Conservation (phyloP, 2,888 invertebrate species). For the Trissoscelio sp. region DNA sequence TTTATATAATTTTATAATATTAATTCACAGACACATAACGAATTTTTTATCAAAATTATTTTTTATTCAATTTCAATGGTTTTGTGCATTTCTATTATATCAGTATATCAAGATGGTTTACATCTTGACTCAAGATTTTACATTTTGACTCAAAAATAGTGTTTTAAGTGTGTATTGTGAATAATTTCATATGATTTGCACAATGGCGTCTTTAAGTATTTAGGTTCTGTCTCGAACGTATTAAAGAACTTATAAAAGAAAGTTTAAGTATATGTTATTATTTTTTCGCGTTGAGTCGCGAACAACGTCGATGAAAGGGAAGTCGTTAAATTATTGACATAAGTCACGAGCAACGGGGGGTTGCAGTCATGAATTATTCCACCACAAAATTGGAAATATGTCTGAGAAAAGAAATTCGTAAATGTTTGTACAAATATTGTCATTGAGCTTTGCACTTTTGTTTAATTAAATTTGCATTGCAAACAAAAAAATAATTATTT, state of each 20-base stretch:
- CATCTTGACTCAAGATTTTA: too few species aligned
- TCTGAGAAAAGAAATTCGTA: conserved; percentile 32
- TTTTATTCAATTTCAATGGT: too few species aligned
- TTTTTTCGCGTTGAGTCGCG: conserved; percentile 46
- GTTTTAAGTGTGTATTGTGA: too few species aligned
- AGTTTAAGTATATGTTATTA: conserved; percentile 43
- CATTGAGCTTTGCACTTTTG: conserved; percentile 8
- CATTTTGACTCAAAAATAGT: too few species aligned
- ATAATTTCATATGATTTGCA: conserved; percentile 31
- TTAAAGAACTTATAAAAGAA: conserved; percentile 39
- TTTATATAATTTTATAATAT: too few species aligned
- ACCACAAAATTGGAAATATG: conserved; percentile 48
- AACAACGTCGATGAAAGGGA: conserved; percentile 42
- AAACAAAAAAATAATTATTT: too few species aligned
- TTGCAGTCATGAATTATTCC: conserved; percentile 46
- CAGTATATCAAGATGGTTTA: too few species aligned
- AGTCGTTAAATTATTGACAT: conserved; percentile 59
- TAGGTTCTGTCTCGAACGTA: conserved; percentile 23
- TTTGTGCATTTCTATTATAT: too few species aligned
- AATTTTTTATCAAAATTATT: too few species aligned
- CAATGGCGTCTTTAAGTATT: conserved; percentile 36
- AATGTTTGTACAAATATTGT: conserved; percentile 33
- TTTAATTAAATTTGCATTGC: not conserved
- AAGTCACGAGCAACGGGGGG: conserved; percentile 51
- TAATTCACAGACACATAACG: too few species aligned